Evolutionary conservation across 2,113 vertebrate genomes (phyloP).

Genomic region (Onychostoma macrolepis): DNA sequence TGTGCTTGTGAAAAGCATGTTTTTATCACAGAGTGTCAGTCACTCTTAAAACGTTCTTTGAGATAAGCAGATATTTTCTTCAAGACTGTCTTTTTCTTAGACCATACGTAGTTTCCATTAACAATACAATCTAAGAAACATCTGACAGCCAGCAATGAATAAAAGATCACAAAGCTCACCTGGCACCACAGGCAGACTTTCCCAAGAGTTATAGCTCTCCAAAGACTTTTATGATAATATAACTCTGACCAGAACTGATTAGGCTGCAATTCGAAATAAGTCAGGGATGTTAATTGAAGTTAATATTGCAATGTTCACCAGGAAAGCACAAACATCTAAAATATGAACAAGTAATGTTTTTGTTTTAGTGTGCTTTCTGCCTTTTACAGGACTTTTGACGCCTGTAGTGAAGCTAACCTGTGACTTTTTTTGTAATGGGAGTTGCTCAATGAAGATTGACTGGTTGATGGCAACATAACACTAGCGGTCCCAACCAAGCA

Average conservation of each 20-base stretch:
- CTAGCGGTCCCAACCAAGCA: neutral
- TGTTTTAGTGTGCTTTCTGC: neutral
- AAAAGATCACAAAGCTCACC: neutral
- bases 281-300: neutral
- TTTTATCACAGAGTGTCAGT: neutral
- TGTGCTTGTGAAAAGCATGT: neutral
- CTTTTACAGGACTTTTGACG: neutral
- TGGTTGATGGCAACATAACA: neutral
- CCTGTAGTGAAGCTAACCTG: neutral
- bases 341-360: neutral
- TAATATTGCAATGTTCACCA: neutral
- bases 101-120: neutral
- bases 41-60: neutral
- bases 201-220: neutral
- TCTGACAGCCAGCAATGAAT: neutral
- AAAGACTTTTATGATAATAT: neutral
- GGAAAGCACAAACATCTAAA: neutral
- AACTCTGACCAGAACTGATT: neutral
- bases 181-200: neutral
- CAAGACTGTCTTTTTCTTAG: neutral
- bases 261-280: neutral
- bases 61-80: neutral
- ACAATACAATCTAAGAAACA: conserved; percentile 4
- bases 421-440: neutral
- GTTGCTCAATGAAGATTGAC: neutral